Conservation (phyloP, 2,888 invertebrate genomes). For the Spodoptera picta region DNA sequence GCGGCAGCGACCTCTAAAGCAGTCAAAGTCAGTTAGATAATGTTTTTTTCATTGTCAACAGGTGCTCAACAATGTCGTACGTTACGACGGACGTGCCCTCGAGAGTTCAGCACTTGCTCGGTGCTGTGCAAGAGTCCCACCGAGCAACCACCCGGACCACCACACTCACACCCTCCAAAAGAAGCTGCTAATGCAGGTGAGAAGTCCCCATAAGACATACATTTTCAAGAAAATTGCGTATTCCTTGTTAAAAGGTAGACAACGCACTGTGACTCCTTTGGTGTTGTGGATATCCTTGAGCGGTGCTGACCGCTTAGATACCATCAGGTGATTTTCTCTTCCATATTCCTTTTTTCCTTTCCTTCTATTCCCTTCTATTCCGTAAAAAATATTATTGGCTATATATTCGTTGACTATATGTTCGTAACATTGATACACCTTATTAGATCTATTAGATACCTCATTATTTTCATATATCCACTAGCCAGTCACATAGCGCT, state of each 20-base stretch:
- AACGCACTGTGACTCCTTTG: too few species aligned
- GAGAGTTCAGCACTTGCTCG: constrained; percentile 76
- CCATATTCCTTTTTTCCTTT: too few species aligned
- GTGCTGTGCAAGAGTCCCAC: constrained; percentile 82
- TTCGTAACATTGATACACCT: too few species aligned
- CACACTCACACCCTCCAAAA: constrained; percentile 73
- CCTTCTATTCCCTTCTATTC: too few species aligned
- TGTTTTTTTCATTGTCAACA: constrained; percentile 41
- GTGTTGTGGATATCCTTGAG: too few species aligned
- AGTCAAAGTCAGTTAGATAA: neutral
- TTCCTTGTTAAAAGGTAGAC: too few species aligned
- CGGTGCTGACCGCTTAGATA: too few species aligned
- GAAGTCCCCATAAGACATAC: neutral
- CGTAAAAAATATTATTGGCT: too few species aligned
- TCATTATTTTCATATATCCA: neutral
- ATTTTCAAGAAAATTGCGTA: neutral
- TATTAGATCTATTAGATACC: too few species aligned
- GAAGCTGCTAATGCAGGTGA: constrained; percentile 73
- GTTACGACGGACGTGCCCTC: constrained; percentile 65
- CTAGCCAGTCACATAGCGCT: constrained; percentile 5
- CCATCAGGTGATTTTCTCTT: too few species aligned
- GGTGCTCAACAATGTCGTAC: constrained; percentile 79
- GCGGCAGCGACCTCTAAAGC: too few species aligned
- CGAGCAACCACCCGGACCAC: constrained; percentile 80
- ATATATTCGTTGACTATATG: too few species aligned